A percentile compares a stretch with the other conserved stretches of the same genome.
Conservation (phyloP, 2,888 invertebrate species). For the Resseliella maxima region DNA sequence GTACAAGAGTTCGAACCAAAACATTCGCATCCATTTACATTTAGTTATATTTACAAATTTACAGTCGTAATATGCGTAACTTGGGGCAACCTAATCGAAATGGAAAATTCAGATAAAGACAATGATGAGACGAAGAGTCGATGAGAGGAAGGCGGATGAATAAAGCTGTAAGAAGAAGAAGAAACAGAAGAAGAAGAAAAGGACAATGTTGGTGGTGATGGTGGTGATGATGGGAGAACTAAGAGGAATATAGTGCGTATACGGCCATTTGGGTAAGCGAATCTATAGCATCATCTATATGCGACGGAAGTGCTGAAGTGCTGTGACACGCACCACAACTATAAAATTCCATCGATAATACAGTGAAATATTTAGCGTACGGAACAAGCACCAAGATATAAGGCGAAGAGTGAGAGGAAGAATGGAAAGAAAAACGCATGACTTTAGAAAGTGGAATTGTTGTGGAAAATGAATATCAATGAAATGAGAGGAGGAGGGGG, state of each 20-base stretch:
- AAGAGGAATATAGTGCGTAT: not conserved
- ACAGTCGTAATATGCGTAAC: slow-evolving; percentile 43
- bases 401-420: not conserved
- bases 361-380: slow-evolving; percentile 19
- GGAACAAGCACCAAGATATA: not conserved
- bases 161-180: not conserved
- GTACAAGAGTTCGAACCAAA: not conserved
- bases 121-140: not conserved
- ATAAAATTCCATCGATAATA: slow-evolving; percentile 36
- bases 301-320: not conserved
- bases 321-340: slow-evolving; percentile 18
- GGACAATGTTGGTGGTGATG: not conserved
- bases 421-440: not conserved
- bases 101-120: not conserved
- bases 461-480: slow-evolving; percentile 25
- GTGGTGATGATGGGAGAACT: not conserved
- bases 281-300: slow-evolving; percentile 22
- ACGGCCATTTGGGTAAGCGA: not conserved
- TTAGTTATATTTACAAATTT: slow-evolving; percentile 39
- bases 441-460: not conserved
- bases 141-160: not conserved
- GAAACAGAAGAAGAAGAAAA: not conserved
- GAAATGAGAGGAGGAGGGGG: slow-evolving; percentile 1
- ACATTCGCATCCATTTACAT: slow-evolving; percentile 16
- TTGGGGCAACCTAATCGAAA: not conserved